Base-by-base conservation (phyloP, 1,140 invertebrate species). In the Hyphantria cunea region DNA sequence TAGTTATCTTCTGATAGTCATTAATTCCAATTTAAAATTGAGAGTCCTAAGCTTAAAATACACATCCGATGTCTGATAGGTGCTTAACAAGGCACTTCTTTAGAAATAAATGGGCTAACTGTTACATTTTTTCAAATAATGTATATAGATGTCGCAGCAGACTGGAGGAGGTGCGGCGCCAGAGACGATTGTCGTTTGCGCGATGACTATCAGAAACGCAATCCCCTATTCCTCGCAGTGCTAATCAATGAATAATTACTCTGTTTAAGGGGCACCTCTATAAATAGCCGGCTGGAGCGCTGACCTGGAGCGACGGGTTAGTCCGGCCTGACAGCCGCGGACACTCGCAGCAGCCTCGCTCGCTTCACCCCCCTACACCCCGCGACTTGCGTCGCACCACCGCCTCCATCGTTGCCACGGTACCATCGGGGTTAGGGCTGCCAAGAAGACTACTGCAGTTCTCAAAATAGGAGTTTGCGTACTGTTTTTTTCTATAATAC, bases 241-340 rank as follows among this genome's bases (percentile, higher is more conserved):
- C 88, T 90, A 90, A 90, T 90, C 88, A 90, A 89, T 90, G 87
- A 90, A 90, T 90, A 90, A 90, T 90, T 90, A 90, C 87, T 90
- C 86, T 90, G 87, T 89, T 90, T 90, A 90, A 90, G 87, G 87
- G 83, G 83, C 80, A 90, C 80, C 77, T 89, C 86, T 90, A 90
- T 89, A 90, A 90, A 90, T 90, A 90, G 83, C 84, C 77, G 76
- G 83, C 78, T 90, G 85, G 87, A 88, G 83, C 87, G 87, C 87
- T 90, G 87, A 90, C 87, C 87, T 85, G 87, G 82, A 88, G 84
- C 84, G 87, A 90, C 87, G 87, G 82, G 87, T 87, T 87, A 85
- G 84, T 84, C 84, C 85, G 84, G 83, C 84, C 75, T 80, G 84
- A 84, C 84, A 82, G 78, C 79, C 80, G 74, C 81, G 84, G 82